Percentiles rank a stretch among this genome's conserved stretches.
Conservation (phyloP, 2,113 vertebrate genomes). For the Sinocyclocheilus rhinocerous region DNA sequence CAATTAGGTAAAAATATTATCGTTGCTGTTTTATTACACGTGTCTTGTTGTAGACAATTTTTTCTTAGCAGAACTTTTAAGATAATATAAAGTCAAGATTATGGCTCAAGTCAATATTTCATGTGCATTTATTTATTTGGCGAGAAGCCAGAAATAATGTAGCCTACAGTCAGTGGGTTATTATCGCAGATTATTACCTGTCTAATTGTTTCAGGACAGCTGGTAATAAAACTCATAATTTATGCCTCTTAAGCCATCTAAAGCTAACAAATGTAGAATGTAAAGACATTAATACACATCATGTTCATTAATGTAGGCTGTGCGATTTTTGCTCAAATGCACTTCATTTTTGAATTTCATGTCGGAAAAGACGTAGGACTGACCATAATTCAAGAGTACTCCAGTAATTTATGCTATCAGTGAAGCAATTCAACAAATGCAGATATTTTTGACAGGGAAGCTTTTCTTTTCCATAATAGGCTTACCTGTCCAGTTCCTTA, state of each 20-base stretch:
- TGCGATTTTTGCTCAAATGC: not conserved
- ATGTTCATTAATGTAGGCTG: not conserved
- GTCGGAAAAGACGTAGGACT: not conserved
- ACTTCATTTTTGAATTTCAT: not conserved
- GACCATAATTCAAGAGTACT: not conserved
- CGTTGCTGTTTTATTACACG: too few relatives aligned
- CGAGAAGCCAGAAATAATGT: not conserved
- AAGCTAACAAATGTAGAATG: not conserved
- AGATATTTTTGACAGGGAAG: not conserved
- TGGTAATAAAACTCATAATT: not conserved
- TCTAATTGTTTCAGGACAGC: not conserved
- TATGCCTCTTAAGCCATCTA: not conserved
- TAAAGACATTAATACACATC: not conserved
- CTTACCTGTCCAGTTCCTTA: not conserved
- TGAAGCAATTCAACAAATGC: not conserved
- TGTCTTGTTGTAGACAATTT: too few relatives aligned
- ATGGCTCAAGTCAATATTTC: not conserved
- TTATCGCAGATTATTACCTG: not conserved
- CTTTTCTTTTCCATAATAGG: not conserved
- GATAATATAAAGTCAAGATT: too few relatives aligned
- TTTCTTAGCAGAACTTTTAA: too few relatives aligned
- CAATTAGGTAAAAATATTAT: too few relatives aligned
- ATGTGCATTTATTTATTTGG: not conserved
- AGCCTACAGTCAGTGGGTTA: not conserved
- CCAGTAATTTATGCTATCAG: not conserved